phyloP scores from a whole-genome alignment of 2,797 vertebrate species.

The Zalophus californianus region DNA sequence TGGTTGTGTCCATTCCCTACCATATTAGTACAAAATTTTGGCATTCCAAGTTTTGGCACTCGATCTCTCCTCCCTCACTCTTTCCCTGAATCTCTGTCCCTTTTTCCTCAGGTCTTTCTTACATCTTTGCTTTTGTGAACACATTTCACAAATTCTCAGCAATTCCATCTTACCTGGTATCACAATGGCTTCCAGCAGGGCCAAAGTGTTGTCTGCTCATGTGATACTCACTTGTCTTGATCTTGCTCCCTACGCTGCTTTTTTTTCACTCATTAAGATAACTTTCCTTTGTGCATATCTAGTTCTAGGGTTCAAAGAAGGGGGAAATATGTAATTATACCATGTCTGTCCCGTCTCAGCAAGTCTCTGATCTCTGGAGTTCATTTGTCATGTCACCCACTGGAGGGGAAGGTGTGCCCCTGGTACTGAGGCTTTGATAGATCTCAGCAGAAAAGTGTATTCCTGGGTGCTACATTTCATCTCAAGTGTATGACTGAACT shows the following conservation, averaged over 20 bases:
- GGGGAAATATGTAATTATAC: background rate
- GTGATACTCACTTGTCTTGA: background rate
- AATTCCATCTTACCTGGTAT: background rate
- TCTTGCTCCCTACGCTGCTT: background rate
- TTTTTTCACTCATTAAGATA: slow-evolving; percentile 17
- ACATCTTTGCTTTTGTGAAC: background rate
- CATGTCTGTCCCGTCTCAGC: background rate
- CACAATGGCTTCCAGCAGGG: background rate
- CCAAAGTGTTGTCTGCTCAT: background rate
- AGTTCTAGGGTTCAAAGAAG: slow-evolving; percentile 22
- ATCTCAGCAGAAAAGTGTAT: background rate
- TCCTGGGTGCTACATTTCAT: background rate
- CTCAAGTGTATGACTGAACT: background rate
- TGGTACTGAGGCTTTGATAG: background rate
- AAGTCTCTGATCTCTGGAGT: background rate
- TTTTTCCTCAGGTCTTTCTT: background rate
- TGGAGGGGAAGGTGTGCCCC: background rate
- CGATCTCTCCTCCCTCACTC: background rate
- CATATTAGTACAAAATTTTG: background rate
- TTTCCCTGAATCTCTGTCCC: background rate
- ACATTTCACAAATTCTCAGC: background rate
- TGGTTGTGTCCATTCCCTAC: background rate
- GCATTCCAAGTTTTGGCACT: background rate
- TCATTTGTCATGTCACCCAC: background rate
- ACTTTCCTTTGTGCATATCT: background rate